phyloP scores from a whole-genome alignment of 2,113 vertebrate genomes.

The Plotosus lineatus region DNA sequence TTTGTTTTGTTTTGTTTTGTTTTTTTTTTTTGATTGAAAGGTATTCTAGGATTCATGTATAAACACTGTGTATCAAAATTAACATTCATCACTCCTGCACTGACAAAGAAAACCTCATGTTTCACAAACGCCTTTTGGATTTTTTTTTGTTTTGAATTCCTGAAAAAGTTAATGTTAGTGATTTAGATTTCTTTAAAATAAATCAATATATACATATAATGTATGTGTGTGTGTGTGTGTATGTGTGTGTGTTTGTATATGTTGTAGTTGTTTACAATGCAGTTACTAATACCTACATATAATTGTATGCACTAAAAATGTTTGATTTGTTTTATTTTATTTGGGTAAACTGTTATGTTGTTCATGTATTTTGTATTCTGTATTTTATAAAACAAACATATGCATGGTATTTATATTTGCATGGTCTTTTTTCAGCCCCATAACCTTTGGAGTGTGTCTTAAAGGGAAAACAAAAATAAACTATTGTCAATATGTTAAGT shows the following conservation, averaged over 20 bases:
- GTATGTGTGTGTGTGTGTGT: too few relatives aligned
- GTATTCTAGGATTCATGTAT: constrained; percentile 30
- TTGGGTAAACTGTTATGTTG: too few relatives aligned
- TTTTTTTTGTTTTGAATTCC: background rate
- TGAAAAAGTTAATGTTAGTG: background rate
- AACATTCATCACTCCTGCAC: constrained; percentile 23
- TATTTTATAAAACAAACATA: constrained; percentile 16
- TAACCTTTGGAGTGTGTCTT: constrained; percentile 27
- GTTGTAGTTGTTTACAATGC: background rate
- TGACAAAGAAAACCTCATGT: constrained; percentile 26
- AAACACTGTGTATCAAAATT: constrained; percentile 36
- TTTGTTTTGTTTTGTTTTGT: too few relatives aligned
- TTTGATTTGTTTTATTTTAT: background rate
- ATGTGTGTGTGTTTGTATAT: too few relatives aligned
- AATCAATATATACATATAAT: background rate
- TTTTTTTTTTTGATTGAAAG: constrained; percentile 24
- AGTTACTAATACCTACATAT: background rate
- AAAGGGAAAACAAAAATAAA: constrained; percentile 36
- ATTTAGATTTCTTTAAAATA: background rate
- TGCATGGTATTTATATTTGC: constrained; percentile 44
- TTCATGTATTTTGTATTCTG: background rate
- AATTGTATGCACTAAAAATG: background rate
- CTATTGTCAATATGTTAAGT: background rate
- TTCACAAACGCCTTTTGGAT: too few relatives aligned
- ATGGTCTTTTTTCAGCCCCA: constrained; percentile 38